phyloP scores from a whole-genome alignment of 2,113 vertebrate genomes.

The Callipepla squamata region DNA sequence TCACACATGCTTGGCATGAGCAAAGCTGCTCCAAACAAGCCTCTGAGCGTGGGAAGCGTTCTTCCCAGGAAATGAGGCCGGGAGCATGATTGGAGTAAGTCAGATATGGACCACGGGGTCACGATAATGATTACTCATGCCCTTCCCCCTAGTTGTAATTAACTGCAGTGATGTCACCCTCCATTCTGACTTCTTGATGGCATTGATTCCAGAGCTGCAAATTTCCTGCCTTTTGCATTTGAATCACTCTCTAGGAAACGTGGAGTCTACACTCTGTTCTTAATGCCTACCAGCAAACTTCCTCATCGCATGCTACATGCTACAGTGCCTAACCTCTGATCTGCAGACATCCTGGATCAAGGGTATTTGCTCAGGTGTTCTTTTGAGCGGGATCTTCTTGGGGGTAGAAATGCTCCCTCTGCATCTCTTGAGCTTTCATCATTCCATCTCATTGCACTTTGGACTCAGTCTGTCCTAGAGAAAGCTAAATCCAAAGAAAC shows the following conservation, averaged over 20 bases:
- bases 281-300: background rate
- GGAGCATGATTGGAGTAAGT: conserved; percentile 15
- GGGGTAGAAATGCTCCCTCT: background rate
- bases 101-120: conserved; percentile 44
- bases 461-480: background rate
- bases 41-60: background rate
- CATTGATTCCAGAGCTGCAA: conserved; percentile 58
- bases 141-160: conserved; percentile 48
- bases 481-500: background rate
- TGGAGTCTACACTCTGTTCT: background rate
- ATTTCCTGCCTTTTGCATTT: conserved; percentile 49
- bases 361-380: background rate
- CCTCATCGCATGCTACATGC: background rate
- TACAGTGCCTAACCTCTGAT: background rate
- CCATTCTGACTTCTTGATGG: conserved; percentile 32
- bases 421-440: background rate
- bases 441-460: background rate
- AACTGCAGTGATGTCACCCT: conserved; percentile 48
- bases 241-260: conserved; percentile 17
- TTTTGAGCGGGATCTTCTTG: background rate
- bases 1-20: background rate
- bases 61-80: background rate
- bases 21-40: background rate
- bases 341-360: background rate
- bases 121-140: conserved; percentile 36